Conservation (phyloP, 2,888 invertebrate species). For the Drosophila pseudotakahashii region DNA sequence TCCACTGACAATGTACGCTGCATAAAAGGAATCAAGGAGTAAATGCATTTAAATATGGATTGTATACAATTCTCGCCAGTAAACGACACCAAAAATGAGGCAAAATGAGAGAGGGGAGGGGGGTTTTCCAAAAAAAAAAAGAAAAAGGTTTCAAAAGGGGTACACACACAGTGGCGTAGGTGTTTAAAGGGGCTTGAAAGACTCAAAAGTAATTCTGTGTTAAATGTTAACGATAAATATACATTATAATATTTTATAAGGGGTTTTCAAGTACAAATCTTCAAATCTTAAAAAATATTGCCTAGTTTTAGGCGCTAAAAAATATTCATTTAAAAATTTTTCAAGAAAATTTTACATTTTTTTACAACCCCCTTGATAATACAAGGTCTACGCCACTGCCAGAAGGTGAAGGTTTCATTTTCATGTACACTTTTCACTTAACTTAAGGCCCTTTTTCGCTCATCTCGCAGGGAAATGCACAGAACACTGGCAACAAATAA, state of each 20-base stretch:
- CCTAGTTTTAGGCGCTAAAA: not conserved
- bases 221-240: too few species aligned
- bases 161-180: conserved; percentile 1
- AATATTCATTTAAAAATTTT: not conserved
- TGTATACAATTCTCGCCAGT: conserved; percentile 11
- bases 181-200: too few species aligned
- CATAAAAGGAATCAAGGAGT: conserved; percentile 53
- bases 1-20: conserved; percentile 26
- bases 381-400: not conserved
- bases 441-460: not conserved
- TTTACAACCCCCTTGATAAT: not conserved
- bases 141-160: not conserved
- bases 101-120: too few species aligned
- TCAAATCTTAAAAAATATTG: not conserved
- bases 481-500: conserved; percentile 30
- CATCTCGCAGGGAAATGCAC: conserved; percentile 7
- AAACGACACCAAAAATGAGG: conserved; percentile 5
- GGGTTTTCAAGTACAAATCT: too few species aligned
- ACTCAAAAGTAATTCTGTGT: too few species aligned
- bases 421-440: conserved; percentile 19
- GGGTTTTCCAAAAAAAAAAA: not conserved
- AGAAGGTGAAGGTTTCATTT: conserved; percentile 25
- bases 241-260: too few species aligned
- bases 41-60: conserved; percentile 48
- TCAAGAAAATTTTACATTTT: too few species aligned